Conservation (phyloP, 2,888 invertebrate species). For the Linnaemya tessellans region DNA sequence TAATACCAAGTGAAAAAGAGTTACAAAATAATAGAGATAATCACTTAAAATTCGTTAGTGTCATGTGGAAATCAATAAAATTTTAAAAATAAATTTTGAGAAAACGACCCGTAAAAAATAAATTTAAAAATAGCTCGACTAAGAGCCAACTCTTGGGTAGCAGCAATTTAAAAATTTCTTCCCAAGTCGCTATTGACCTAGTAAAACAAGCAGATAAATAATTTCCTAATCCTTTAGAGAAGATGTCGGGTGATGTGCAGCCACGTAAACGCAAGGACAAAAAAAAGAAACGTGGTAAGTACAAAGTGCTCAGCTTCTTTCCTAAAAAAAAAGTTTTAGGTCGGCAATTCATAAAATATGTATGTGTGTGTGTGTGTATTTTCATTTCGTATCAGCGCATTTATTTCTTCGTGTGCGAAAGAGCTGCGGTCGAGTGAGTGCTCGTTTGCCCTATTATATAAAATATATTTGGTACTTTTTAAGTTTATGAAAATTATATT, state of each 20-base stretch:
- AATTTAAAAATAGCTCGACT: slow-evolving; percentile 64
- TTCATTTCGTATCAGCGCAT: background rate
- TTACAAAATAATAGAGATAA: slow-evolving; percentile 15
- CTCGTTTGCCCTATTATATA: slow-evolving; percentile 80
- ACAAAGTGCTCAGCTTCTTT: background rate
- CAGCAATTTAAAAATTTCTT: slow-evolving; percentile 18
- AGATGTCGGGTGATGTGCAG: slow-evolving; percentile 94
- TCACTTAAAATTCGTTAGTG: slow-evolving; percentile 6
- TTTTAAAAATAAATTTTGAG: slow-evolving; percentile 63
- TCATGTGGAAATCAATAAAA: slow-evolving; percentile 57
- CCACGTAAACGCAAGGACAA: slow-evolving; percentile 94
- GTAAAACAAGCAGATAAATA: background rate
- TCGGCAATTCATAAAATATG: slow-evolving; percentile 16
- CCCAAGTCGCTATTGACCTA: slow-evolving; percentile 13
- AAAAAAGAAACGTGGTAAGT: slow-evolving; percentile 88
- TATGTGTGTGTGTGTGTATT: background rate
- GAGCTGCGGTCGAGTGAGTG: slow-evolving; percentile 6
- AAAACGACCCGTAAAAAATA: slow-evolving; percentile 61
- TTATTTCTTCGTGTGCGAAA: slow-evolving; percentile 9
- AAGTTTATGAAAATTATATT: slow-evolving; percentile 69
- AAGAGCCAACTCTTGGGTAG: slow-evolving; percentile 47
- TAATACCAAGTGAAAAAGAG: slow-evolving; percentile 8
- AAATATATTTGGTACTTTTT: slow-evolving; percentile 76
- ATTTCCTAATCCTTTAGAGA: slow-evolving; percentile 73
- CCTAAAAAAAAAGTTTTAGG: slow-evolving; percentile 20